A percentile compares a stretch with the other conserved stretches of the same genome.
These are phyloP conservation scores for Nettapus auritus DNA, from an alignment of 2,113 vertebrate genomes.

Conservation along the genomic window DNA sequence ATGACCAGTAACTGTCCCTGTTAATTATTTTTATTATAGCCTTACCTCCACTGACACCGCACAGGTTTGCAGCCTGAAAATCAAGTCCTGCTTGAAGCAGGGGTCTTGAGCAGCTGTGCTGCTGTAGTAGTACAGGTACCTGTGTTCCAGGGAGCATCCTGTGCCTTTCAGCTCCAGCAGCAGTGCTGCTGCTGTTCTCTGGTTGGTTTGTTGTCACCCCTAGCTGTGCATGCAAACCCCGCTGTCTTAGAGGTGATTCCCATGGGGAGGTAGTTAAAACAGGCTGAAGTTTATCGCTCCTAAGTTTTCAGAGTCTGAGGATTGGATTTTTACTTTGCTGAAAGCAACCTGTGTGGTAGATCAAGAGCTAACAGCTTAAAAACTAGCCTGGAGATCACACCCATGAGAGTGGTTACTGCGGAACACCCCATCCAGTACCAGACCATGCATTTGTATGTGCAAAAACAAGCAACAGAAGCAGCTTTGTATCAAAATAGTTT, in stretches of 20 bases:
- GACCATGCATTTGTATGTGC: rapidly evolving
- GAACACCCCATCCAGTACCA: neutral
- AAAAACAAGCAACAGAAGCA: neutral
- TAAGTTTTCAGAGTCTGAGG: neutral
- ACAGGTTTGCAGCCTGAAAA: neutral
- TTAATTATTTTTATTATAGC: neutral
- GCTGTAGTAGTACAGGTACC: neutral
- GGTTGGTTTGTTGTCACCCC: neutral
- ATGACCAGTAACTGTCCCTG: neutral
- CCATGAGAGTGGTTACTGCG: neutral
- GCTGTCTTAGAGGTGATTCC: rapidly evolving
- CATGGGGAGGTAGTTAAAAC: neutral
- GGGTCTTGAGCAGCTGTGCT: neutral
- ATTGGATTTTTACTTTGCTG: neutral
- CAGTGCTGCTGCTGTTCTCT: neutral
- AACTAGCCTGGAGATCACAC: neutral
- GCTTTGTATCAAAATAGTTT: constrained; percentile 82
- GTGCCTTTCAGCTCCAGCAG: neutral
- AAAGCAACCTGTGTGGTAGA: neutral
- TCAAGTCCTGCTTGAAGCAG: neutral
- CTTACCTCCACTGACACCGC: no score
- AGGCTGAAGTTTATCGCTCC: neutral
- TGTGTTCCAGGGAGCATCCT: neutral
- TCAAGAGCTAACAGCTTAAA: neutral
- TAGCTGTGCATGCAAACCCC: rapidly evolving